phyloP scores from a whole-genome alignment of 2,888 invertebrate species.

The Anodontia alba region DNA sequence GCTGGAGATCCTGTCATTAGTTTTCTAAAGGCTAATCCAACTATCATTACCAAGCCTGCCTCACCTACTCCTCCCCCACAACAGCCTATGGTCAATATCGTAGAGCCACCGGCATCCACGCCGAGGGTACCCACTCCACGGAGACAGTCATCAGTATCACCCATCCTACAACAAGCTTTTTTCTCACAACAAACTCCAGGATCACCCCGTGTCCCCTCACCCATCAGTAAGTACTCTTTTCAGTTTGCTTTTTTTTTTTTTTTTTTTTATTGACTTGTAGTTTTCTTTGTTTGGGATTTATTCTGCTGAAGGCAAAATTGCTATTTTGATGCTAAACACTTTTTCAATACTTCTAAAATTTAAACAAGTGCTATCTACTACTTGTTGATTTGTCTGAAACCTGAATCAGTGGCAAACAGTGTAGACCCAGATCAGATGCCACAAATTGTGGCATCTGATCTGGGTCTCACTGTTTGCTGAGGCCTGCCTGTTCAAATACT shows the following conservation, averaged over 20 bases:
- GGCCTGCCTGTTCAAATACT: too few relatives aligned
- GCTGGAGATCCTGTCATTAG: slow-evolving; percentile 75
- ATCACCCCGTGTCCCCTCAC: slow-evolving; percentile 81
- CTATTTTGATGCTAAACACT: background rate
- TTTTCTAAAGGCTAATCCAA: slow-evolving; percentile 82
- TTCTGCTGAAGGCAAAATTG: background rate
- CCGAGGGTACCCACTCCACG: slow-evolving; percentile 68
- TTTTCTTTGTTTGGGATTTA: too few relatives aligned
- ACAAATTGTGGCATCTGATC: too few relatives aligned
- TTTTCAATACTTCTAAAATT: too few relatives aligned
- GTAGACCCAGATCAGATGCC: too few relatives aligned
- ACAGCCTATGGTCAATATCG: slow-evolving; percentile 55
- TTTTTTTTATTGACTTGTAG: background rate
- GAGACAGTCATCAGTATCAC: slow-evolving; percentile 38
- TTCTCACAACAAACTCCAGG: slow-evolving; percentile 69
- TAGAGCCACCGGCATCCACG: slow-evolving; percentile 63
- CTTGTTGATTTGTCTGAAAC: too few relatives aligned
- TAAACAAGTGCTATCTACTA: too few relatives aligned
- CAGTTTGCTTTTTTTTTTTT: background rate
- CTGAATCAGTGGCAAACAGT: too few relatives aligned
- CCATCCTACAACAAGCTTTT: slow-evolving; percentile 66
- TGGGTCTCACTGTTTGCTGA: too few relatives aligned
- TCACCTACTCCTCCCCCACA: slow-evolving; percentile 78
- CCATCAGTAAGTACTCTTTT: slow-evolving; percentile 79
- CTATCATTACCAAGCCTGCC: slow-evolving; percentile 81